Evolutionary conservation across 2,113 vertebrate species (phyloP).

Genomic region (Globicephala melas): DNA sequence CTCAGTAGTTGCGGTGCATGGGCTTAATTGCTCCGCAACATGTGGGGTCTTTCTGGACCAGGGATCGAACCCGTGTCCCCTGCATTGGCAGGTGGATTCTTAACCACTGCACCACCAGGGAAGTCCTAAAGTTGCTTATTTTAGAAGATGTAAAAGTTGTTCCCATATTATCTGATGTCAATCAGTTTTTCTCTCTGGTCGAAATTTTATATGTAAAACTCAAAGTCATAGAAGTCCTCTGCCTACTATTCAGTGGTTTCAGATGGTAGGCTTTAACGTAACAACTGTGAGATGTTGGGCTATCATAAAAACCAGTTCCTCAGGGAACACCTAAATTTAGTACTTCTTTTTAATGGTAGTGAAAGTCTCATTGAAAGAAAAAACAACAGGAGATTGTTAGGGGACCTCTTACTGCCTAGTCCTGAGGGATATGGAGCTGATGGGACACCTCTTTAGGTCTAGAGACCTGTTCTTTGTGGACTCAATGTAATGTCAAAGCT

Average conservation of each 20-base stretch:
- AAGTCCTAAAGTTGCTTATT: conserved; percentile 33
- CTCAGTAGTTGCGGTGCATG: no score
- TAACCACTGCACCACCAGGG: no score
- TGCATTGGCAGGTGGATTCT: no score
- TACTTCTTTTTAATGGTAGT: background rate
- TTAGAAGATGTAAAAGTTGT: conserved; percentile 11
- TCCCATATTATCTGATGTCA: background rate
- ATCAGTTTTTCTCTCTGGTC: conserved; percentile 47
- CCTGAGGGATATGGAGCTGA: background rate
- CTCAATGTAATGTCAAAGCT: background rate
- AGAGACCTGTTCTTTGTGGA: background rate
- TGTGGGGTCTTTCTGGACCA: no score
- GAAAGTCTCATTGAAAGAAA: background rate
- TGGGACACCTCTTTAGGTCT: background rate
- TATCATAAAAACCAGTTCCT: background rate
- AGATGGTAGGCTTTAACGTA: background rate
- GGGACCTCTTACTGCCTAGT: background rate
- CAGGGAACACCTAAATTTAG: background rate
- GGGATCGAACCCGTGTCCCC: no score
- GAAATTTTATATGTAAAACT: background rate
- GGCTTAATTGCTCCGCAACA: no score
- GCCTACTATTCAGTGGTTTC: background rate
- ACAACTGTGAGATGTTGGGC: background rate
- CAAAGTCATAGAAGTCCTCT: background rate
- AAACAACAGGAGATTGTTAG: background rate